Conservation (phyloP, 2,113 vertebrate species). For the Myotis yumanensis region DNA sequence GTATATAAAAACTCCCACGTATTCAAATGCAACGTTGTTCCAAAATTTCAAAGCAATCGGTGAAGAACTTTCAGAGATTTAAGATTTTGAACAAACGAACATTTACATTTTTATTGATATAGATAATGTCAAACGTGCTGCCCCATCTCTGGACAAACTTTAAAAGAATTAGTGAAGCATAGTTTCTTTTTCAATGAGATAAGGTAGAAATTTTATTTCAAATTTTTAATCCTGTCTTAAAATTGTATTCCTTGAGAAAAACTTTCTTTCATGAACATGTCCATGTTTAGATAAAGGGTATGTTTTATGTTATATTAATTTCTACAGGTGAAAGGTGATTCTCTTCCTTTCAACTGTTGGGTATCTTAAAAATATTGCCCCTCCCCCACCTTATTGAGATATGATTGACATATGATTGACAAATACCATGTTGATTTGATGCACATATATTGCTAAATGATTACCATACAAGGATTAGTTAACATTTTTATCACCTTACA, state of each 20-base stretch:
- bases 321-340: slow-evolving; percentile 21
- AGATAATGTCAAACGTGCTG: not conserved
- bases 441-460: not conserved
- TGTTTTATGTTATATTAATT: slow-evolving; percentile 38
- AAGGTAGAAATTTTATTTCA: not conserved
- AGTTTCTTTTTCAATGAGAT: not conserved
- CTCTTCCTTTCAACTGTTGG: slow-evolving; percentile 26
- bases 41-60: no score
- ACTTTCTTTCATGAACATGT: not conserved
- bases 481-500: not conserved
- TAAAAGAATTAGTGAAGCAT: not conserved
- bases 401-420: not conserved
- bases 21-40: no score
- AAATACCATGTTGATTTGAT: not conserved
- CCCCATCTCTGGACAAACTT: not conserved
- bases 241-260: not conserved
- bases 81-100: no score
- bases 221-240: not conserved
- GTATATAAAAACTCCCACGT: no score
- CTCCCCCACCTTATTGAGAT: not conserved
- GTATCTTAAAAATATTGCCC: not conserved
- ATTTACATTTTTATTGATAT: no score
- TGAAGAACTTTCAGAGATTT: no score
- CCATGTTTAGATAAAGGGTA: slow-evolving; percentile 61
- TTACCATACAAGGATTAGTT: not conserved